These are phyloP conservation scores for Theropithecus gelada DNA, from an alignment of 2,113 vertebrate genomes.

Conservation along the genomic window DNA sequence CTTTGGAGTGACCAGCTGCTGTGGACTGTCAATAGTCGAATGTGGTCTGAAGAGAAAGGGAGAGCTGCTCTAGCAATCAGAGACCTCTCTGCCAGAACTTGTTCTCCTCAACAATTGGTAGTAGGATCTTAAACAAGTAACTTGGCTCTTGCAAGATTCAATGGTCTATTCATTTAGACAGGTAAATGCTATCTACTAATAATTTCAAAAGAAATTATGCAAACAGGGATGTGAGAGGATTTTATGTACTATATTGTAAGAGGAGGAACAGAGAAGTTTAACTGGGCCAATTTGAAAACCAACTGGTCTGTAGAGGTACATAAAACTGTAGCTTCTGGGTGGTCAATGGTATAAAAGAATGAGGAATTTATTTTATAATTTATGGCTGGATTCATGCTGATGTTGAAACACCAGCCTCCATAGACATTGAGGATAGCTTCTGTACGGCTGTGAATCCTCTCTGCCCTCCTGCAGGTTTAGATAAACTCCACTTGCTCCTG, in stretches of 20 bases:
- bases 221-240: neutral
- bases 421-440: neutral
- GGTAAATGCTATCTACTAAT: neutral
- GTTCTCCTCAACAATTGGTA: neutral
- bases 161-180: neutral
- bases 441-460: neutral
- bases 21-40: no score
- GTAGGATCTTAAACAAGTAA: neutral
- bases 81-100: neutral
- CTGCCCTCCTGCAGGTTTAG: neutral
- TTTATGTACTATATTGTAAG: neutral
- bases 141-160: neutral
- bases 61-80: neutral
- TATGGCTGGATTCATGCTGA: neutral
- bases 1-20: neutral
- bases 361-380: neutral
- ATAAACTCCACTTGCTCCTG: neutral
- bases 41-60: neutral
- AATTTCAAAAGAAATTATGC: neutral
- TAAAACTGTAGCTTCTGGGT: neutral
- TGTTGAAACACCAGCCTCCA: neutral
- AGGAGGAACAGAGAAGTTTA: neutral
- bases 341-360: neutral
- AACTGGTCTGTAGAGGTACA: neutral
- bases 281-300: neutral